Percentiles rank a stretch among this genome's conserved stretches.
Conservation (phyloP, 1,140 invertebrate genomes). For the Arion vulgaris region DNA sequence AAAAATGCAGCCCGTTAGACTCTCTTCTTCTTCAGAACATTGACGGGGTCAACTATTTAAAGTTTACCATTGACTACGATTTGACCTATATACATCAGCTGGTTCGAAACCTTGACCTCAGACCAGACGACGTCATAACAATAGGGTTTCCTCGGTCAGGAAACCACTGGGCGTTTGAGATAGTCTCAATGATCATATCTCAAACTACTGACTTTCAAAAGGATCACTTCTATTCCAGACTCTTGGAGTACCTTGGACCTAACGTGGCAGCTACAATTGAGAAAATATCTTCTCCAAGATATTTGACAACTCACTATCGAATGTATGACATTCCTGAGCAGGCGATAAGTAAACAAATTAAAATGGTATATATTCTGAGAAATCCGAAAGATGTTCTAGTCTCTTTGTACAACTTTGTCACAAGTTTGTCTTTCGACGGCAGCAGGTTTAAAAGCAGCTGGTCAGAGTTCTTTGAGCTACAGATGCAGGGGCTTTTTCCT, state of each 20-base stretch:
- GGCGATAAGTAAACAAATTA: neutral
- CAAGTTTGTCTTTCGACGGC: no score
- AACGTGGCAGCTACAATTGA: neutral
- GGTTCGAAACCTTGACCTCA: neutral
- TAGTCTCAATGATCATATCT: neutral
- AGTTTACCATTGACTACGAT: neutral
- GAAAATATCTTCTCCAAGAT: neutral
- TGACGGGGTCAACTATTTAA: neutral
- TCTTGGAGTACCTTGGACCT: neutral
- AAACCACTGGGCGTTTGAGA: slow-evolving; percentile 15
- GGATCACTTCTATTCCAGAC: neutral
- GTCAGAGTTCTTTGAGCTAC: neutral
- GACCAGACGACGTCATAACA: neutral
- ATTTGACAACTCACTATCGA: neutral
- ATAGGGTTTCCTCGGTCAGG: neutral
- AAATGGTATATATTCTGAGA: neutral
- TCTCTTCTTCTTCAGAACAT: neutral
- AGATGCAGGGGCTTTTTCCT: neutral
- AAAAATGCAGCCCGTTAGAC: neutral
- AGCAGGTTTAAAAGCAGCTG: neutral
- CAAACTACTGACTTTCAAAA: neutral
- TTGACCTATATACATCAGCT: neutral
- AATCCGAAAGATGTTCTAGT: neutral
- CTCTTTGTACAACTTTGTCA: neutral
- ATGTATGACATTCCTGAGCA: neutral